Evolutionary conservation across 2,888 invertebrate genomes (phyloP), one percentile per base, ranked within the genome.

Genomic region (Eilema griseolum): DNA sequence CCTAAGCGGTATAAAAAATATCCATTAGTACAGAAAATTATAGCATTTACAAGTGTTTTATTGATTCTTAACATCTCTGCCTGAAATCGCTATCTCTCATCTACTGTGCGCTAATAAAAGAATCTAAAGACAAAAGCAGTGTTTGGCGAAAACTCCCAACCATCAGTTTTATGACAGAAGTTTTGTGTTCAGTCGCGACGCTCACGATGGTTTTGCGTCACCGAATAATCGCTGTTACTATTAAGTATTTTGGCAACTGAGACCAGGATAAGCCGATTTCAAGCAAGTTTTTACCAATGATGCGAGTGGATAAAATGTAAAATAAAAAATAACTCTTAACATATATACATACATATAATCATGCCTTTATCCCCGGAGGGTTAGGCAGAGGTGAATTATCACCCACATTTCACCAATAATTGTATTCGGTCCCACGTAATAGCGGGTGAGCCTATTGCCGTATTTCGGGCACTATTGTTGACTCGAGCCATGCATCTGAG

Each of bases 101-200:
- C 0, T 12, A 37, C 61, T 64, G 23, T 8, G 69, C 69, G 66
- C 16, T 4, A n/a, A 46, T 67, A 65, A 31, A 52, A 72, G 69
- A 75, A 70, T 73, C 70, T 69, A 64, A 61, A 80, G 79, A 80
- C 76, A 80, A 77, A 77, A 80, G 61, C 79, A 66, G 61, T 80
- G 76, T 79, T 83, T 75, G 80, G 71, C 66, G 75, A 76, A 78
- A 83, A 82, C 79, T 83, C 70, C 59, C 70, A 56, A 75, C 74
- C 79, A 81, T 84, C 83, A 83, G 83, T 80, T 81, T 85, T 77
- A 84, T 78, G 76, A 75, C 46, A 26, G 69, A 82, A 83, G 77
- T 82, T 82, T 74, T 70, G 61, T 71, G 71, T 28, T 70, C 23
- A 78, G 74, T 76, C 65, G 57, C 68, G 63, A 66, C 69, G 33